Evolutionary conservation across 2,113 vertebrate genomes (phyloP).

Genomic region (Eulacestoma nigropectus): DNA sequence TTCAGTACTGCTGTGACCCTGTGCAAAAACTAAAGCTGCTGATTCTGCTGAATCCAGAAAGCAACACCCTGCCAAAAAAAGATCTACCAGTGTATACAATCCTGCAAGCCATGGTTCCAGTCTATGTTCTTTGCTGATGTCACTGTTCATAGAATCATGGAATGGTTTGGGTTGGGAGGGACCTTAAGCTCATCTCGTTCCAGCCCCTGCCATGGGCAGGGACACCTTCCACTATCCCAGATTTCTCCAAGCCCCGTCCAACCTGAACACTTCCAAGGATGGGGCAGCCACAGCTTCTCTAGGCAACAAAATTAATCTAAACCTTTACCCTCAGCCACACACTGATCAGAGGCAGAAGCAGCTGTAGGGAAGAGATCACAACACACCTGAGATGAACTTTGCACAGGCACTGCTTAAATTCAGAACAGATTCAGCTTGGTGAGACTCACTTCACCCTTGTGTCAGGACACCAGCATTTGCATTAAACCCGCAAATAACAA

Average conservation of each 20-base stretch:
- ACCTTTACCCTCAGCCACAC: not conserved
- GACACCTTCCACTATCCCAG: not conserved
- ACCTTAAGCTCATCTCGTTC: not conserved
- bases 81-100: not conserved
- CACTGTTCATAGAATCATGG: not conserved
- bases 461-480: not conserved
- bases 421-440: not conserved
- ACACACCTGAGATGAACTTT: not conserved
- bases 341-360: not conserved
- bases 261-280: not conserved
- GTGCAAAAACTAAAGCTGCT: not conserved
- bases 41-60: not conserved
- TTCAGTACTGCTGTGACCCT: not conserved
- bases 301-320: not conserved
- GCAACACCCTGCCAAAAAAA: not conserved
- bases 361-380: not conserved
- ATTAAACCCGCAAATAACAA: not conserved
- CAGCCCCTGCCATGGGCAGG: too few species aligned
- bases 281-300: not conserved
- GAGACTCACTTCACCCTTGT: not conserved
- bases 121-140: not conserved
- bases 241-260: accelerated
- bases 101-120: not conserved
- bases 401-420: not conserved
- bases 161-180: not conserved